Percentiles rank a stretch among this genome's conserved stretches.
Conservation (phyloP, 2,797 vertebrate species). For the Fistularia tabacaria region DNA sequence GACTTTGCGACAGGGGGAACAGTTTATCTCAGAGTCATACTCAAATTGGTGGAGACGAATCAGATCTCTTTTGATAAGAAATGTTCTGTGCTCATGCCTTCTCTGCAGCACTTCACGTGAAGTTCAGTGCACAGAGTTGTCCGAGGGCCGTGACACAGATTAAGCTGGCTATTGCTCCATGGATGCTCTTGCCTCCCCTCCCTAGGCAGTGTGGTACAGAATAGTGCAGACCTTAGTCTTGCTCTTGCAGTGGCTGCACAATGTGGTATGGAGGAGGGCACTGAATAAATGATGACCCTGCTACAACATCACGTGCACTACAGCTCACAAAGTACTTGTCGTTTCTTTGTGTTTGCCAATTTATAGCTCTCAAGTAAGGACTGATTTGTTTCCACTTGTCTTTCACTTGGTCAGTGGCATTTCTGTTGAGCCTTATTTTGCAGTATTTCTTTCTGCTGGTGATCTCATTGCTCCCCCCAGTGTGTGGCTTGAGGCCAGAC, state of each 20-base stretch:
- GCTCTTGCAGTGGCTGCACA: constrained; percentile 62
- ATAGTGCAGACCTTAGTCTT: constrained; percentile 40
- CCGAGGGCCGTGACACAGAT: constrained; percentile 54
- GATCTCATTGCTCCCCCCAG: constrained; percentile 23
- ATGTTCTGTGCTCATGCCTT: background rate
- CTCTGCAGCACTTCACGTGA: constrained; percentile 28
- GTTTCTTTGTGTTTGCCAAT: constrained; percentile 36
- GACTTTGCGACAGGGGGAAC: constrained; percentile 5
- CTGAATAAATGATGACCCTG: constrained; percentile 68
- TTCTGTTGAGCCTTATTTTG: constrained; percentile 10
- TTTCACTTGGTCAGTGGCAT: constrained; percentile 7
- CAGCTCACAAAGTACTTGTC: constrained; percentile 32
- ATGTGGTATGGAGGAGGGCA: constrained; percentile 51
- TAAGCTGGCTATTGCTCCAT: constrained; percentile 21
- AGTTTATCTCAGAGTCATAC: constrained; percentile 21
- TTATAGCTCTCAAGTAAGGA: constrained; percentile 11
- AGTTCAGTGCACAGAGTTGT: constrained; percentile 44
- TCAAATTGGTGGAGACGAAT: constrained; percentile 15
- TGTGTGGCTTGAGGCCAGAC: constrained; percentile 44
- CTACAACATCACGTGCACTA: constrained; percentile 54
- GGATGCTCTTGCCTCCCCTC: constrained; percentile 37
- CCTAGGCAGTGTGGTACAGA: constrained; percentile 31
- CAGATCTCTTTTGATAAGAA: constrained; percentile 15
- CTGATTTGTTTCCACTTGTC: constrained; percentile 16
- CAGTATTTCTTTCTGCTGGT: constrained; percentile 22